Evolutionary conservation across 1,140 invertebrate species (phyloP).

Genomic region (Asobara japonica): DNA sequence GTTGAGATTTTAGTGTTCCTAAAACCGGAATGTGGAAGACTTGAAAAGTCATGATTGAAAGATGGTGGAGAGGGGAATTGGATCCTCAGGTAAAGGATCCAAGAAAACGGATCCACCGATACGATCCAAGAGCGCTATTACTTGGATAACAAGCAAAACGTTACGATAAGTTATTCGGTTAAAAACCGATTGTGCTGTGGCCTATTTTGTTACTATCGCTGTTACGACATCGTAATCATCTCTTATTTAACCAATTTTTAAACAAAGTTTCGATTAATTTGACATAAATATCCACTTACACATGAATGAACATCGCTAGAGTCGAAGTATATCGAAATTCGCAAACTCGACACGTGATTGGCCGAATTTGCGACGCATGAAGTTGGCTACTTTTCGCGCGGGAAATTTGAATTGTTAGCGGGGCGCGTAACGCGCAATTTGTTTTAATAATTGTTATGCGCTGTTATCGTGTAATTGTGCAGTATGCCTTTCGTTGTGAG

Average conservation of each 20-base stretch:
- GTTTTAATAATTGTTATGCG: not conserved
- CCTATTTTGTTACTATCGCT: not conserved
- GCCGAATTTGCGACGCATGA: too few species aligned
- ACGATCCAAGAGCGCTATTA: not conserved
- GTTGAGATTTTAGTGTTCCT: not conserved
- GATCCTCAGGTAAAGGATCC: slow-evolving; percentile 15
- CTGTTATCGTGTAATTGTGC: not conserved
- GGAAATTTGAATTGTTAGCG: too few species aligned
- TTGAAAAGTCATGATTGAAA: not conserved
- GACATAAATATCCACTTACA: too few species aligned
- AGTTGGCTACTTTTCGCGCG: too few species aligned
- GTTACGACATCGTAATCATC: not conserved
- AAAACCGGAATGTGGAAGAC: not conserved
- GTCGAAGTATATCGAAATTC: too few species aligned
- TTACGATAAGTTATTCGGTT: not conserved
- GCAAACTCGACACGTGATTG: too few species aligned
- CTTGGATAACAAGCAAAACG: not conserved
- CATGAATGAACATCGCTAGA: too few species aligned
- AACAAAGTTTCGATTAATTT: too few species aligned
- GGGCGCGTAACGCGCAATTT: too few species aligned
- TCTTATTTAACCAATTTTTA: too few species aligned
- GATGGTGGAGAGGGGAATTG: not conserved
- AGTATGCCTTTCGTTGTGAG: slow-evolving; percentile 65
- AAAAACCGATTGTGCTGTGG: not conserved
- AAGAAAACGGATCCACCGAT: not conserved